Evolutionary conservation across 2,888 invertebrate genomes (phyloP), one percentile per base, ranked within the genome.

Genomic region (Aspidiotus destructor): DNA sequence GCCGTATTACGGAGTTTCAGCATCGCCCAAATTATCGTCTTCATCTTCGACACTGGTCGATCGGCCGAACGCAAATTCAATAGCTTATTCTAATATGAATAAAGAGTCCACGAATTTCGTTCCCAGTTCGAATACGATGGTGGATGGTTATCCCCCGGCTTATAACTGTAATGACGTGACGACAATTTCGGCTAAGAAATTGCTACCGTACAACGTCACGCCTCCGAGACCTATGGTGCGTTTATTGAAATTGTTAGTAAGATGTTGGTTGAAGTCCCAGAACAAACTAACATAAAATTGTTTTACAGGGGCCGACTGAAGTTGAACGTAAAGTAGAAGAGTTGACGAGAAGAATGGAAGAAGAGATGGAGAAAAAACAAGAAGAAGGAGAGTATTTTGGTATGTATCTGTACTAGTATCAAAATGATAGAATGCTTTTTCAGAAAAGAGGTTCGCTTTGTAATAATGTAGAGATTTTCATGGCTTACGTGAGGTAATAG

Each of bases 331-430:
- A 95, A 80, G 89, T 95, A 75, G 94, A 94, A 77, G 93, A 92
- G 75, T 82, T 95, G 71, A 94, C 94, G 13, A 82, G 91, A 65
- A 92, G 93, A 76, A 83, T 95, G 72, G 95, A 95, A 77, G 93
- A 93, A 77, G 93, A 95, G 81, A 91, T 97, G 87, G 96, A 96
- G 77, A 88, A 91, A 74, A 89, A 91, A 75, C 92, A 92, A 79
- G 92, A 93, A 74, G 91, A 93, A 77, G 95, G 94, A 73, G 96
- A 96, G 81, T 96, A 94, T 79, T 96, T 95, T 81, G 96, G 96
- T 93, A 80, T 81, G 82, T 74, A 48, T 8, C 41, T 0, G 9
- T 40, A 41, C 15, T 60, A 40, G 11, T 28, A 28, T 28, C 2
- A n/a, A 15, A 42, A 10, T 10, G 5, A 28, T 28, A 5, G 28